Percentiles rank a stretch among this genome's conserved stretches.
Evolutionary conservation across 2,113 vertebrate species (phyloP).

Genomic region (Megaceryle maxima): DNA sequence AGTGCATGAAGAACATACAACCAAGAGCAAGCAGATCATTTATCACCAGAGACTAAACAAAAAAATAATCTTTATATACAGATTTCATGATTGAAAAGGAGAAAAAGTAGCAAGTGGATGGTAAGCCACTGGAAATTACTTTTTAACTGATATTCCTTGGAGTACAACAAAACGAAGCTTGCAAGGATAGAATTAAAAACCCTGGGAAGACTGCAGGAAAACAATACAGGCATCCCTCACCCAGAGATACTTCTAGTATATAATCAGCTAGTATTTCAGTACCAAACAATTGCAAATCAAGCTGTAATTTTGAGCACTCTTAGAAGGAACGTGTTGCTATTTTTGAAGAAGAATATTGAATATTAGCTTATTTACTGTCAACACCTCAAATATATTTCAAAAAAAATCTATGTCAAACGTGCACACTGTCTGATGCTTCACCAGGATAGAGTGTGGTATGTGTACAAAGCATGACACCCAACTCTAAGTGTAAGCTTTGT

Average conservation of each 20-base stretch:
- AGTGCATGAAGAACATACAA: background rate
- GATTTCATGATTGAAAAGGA: background rate
- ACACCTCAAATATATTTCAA: background rate
- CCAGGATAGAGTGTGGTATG: fast-evolving
- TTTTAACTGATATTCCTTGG: background rate
- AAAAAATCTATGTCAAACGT: background rate
- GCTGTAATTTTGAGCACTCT: background rate
- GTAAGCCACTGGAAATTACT: background rate
- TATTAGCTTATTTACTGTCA: background rate
- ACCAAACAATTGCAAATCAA: background rate
- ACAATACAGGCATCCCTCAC: background rate
- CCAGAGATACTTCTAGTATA: background rate
- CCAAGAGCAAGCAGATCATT: background rate
- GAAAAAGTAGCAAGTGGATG: background rate
- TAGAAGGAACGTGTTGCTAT: background rate
- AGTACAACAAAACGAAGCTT: background rate
- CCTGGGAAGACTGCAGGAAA: background rate
- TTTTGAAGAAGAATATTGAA: background rate
- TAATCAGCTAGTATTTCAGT: background rate
- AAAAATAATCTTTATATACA: background rate
- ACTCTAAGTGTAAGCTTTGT: background rate
- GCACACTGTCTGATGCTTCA: background rate
- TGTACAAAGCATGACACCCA: background rate
- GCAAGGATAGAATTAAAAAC: background rate
- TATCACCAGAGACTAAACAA: background rate